Conservation (phyloP, 2,797 vertebrate species). For the Pampus argenteus region DNA sequence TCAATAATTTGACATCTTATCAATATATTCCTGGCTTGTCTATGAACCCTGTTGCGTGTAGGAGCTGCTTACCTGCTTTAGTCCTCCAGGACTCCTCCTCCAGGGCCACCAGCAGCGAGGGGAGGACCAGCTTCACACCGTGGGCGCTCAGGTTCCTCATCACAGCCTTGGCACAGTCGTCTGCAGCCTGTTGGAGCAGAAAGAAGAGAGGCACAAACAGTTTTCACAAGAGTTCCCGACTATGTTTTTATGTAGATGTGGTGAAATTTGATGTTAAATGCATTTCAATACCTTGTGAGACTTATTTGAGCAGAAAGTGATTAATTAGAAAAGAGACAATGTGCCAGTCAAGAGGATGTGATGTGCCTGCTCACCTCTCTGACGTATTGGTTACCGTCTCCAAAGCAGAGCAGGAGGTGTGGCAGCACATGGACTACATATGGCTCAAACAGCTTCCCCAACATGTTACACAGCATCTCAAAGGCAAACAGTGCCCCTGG, state of each 20-base stretch:
- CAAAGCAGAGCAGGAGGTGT: conserved; percentile 96
- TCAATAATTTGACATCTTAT: not conserved
- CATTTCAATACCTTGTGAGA: too few relatives aligned
- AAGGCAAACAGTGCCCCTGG: conserved; percentile 97
- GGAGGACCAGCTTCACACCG: conserved; percentile 97
- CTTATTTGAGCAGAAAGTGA: not conserved
- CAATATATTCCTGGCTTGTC: not conserved
- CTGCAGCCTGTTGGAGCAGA: conserved; percentile 89
- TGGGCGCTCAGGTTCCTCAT: conserved; percentile 99
- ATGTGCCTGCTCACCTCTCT: conserved; percentile 89
- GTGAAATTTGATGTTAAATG: too few relatives aligned
- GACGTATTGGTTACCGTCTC: conserved; percentile 98
- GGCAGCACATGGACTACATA: conserved; percentile 98
- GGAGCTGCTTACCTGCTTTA: conserved; percentile 90
- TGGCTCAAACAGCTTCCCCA: conserved; percentile 98
- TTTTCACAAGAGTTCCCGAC: not conserved
- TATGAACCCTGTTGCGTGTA: not conserved
- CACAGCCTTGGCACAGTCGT: conserved; percentile 98
- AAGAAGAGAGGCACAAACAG: not conserved
- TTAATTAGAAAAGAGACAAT: not conserved
- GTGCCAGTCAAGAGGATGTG: not conserved
- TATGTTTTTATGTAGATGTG: not conserved
- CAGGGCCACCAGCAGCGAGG: conserved; percentile 94
- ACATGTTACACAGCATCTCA: conserved; percentile 99
- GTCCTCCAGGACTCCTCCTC: conserved; percentile 99